Evolutionary conservation across 2,113 vertebrate genomes (phyloP).

Genomic region (Pseudopipra pipra): DNA sequence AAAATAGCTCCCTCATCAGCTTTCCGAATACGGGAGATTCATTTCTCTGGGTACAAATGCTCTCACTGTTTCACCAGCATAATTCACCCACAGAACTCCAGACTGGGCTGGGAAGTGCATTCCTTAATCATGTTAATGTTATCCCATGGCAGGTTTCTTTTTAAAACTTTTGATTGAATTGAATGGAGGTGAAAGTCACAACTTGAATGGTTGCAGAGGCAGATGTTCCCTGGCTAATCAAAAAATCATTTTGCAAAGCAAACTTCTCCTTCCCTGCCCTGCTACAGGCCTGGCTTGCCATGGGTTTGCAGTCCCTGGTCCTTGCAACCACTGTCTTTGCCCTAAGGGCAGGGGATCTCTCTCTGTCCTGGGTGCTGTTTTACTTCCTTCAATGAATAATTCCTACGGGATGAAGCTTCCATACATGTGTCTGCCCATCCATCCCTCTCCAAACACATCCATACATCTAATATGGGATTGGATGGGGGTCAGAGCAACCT

Average conservation of each 20-base stretch:
- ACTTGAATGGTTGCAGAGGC: background rate
- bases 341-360: background rate
- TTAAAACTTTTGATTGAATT: background rate
- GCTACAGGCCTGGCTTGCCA: rapidly evolving
- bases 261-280: background rate
- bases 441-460: background rate
- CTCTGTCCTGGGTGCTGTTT: background rate
- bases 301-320: background rate
- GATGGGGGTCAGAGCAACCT: background rate
- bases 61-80: background rate
- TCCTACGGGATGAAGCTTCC: background rate
- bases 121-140: constrained; percentile 21
- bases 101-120: background rate
- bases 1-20: background rate
- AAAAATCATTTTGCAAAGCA: background rate
- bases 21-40: background rate
- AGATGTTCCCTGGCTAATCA: background rate
- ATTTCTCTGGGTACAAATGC: background rate
- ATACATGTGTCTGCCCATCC: background rate
- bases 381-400: background rate
- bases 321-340: background rate
- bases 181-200: background rate
- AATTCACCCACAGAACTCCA: background rate
- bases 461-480: background rate
- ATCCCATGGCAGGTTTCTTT: background rate